A percentile compares a stretch with the other conserved stretches of the same genome.
Conservation (phyloP, 2,888 invertebrate genomes). For the Andrena praecox region DNA sequence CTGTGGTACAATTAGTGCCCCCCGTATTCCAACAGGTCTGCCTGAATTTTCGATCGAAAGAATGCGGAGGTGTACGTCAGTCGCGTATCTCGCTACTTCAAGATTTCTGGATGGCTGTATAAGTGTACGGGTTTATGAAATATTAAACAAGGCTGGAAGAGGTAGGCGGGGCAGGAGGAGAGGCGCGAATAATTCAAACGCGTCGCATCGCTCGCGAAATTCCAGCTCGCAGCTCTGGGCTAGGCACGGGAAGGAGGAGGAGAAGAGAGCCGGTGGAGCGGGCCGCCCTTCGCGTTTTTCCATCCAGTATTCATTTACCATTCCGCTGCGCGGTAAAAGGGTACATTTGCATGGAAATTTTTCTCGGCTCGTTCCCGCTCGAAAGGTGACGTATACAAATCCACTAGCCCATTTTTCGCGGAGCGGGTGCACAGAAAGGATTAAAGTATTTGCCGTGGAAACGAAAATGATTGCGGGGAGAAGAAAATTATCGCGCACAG, state of each 20-base stretch:
- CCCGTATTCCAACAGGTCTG: too few species aligned
- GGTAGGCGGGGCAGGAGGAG: not conserved
- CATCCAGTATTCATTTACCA: constrained; percentile 62
- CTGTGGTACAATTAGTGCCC: too few species aligned
- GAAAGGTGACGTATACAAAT: constrained; percentile 66
- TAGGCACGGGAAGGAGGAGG: constrained; percentile 11
- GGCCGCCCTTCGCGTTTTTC: constrained; percentile 54
- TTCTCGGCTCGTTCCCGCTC: constrained; percentile 49
- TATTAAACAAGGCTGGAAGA: constrained; percentile 20
- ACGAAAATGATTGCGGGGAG: constrained; percentile 51
- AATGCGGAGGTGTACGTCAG: not conserved
- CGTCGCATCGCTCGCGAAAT: constrained; percentile 40
- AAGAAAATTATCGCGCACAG: constrained; percentile 36
- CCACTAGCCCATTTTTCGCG: constrained; percentile 60
- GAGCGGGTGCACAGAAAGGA: constrained; percentile 52
- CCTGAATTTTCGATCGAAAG: too few species aligned
- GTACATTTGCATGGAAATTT: constrained; percentile 72
- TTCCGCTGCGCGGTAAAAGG: constrained; percentile 56
- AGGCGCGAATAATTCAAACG: constrained; percentile 52
- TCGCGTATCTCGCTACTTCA: not conserved
- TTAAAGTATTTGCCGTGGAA: constrained; percentile 67
- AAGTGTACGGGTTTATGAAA: constrained; percentile 17
- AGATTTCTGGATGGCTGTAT: not conserved
- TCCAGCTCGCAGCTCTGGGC: constrained; percentile 15
- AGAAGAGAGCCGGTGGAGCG: constrained; percentile 13